Evolutionary conservation across 2,888 invertebrate genomes (phyloP), one percentile per base, ranked within the genome.

Genomic region (Eumacrocentrus americanus): DNA sequence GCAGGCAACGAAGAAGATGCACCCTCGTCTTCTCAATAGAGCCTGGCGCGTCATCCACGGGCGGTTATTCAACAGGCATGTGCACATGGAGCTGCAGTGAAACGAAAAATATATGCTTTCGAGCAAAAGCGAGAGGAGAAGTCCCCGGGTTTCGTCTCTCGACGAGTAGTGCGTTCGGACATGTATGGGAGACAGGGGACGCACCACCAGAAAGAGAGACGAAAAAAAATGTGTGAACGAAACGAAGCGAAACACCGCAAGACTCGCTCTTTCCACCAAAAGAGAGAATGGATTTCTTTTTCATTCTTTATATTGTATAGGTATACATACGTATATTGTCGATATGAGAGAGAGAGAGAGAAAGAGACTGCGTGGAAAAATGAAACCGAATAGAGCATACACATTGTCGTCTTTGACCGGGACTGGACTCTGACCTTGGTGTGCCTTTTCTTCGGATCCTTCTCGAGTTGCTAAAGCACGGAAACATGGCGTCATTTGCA

Each of bases 51-150:
- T 42, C 42, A n/a, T 38, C 38, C 38, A 23, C 57, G 70, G 67
- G 66, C 67, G 70, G 69, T 71, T 70, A 75, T 76, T 78, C 74
- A 75, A 74, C 72, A 72, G 70, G 35, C 35, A 51, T 51, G 51
- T 73, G 72, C 71, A 56, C 71, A 72, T 72, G 69, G 70, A 74
- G 20, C 37, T 51, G 51, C 74, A 73, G 74, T 75, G 74, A 73
- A 77, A 76, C 77, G 74, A 77, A 76, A 77, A 18, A 35, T 46
- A 16, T 51, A 23, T 38, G 50, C 34, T 35, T 11, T 5, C 18
- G 11, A 38, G 22, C 4, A 23, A 20, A 22, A 14, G 1, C 18
- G 48, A 12, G 23, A 34, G 40, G 37, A 35, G 47, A 42, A 35
- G 34, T 38, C 16, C 23, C 6, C 23, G 23, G 6, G 38, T 38